Base-by-base conservation (phyloP, 2,797 vertebrate genomes). In the Sciurus carolinensis region DNA sequence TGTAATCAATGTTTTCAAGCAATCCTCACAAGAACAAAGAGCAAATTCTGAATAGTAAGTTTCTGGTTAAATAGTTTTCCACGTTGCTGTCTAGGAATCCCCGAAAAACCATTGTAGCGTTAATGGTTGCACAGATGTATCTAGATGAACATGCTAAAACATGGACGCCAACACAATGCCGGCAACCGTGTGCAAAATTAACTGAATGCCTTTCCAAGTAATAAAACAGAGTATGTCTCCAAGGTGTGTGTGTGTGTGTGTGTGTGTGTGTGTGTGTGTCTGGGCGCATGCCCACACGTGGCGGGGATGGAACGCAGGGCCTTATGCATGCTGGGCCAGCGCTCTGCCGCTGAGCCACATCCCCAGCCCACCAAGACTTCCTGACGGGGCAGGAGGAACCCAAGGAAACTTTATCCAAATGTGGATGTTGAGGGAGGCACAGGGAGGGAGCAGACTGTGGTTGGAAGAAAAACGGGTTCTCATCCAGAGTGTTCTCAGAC, bases 141-240 rank as follows among this genome's bases (percentile, higher is more conserved):
- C 64, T 22, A 57, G 71, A 59, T 28, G 1, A 50, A 30, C 9
- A 22, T 33, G 24, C 62, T 33, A 15, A 66, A 20, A 14, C 36
- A 3, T 0, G 2, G 39, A 54, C 0, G 3, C 26, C 50, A 17
- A 12, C 89, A 7, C 1, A 1, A 15, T 20, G 24, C 44, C 24
- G 57, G 42, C n/a, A 3, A 26, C 67, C 30, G 4, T 3, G 0
- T 7, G 0, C 62, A 33, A n/a, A 82, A 82, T 18, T 22, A 62
- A 17, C 6, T 7, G 1, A 62, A 14, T 0, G 3, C 39, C 28
- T 64, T 42, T 39, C 39, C 1, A 44, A 47, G 69, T 8, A 26
- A 52, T 44, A 24, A 36, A 17, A 36, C 39, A 8, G 36, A 30
- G 47, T 39, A 33, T 30, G 28, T 33, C 59, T 62, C 59, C 59